Percentiles rank a stretch among this genome's conserved stretches.
phyloP scores from a whole-genome alignment of 2,888 invertebrate genomes.

The Slavum lentiscoides region DNA sequence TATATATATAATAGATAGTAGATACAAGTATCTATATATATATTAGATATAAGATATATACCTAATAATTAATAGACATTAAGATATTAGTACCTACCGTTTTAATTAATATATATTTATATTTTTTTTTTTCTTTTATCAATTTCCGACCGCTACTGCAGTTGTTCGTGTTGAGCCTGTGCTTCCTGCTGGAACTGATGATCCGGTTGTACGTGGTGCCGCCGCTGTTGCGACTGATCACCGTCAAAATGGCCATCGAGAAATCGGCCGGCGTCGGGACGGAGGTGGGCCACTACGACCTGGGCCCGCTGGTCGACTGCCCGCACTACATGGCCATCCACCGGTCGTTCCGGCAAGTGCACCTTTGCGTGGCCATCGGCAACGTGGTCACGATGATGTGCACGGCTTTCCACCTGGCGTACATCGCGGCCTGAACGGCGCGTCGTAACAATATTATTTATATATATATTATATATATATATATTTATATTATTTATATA shows the following conservation, averaged over 20 bases:
- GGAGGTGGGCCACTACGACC: slow-evolving; percentile 74
- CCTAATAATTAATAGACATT: too few relatives aligned
- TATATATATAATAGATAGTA: too few relatives aligned
- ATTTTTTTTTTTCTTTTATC: too few relatives aligned
- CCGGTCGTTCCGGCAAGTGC: slow-evolving; percentile 73
- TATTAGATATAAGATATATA: too few relatives aligned
- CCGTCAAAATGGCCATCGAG: slow-evolving; percentile 75
- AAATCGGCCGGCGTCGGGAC: slow-evolving; percentile 69
- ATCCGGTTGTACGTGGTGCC: slow-evolving; percentile 78
- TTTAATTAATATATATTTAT: too few relatives aligned
- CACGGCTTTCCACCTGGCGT: slow-evolving; percentile 70
- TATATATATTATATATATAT: too few relatives aligned
- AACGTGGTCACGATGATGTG: slow-evolving; percentile 74
- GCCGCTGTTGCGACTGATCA: slow-evolving; percentile 73
- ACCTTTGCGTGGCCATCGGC: slow-evolving; percentile 78
- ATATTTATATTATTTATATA: too few relatives aligned
- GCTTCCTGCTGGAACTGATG: slow-evolving; percentile 74
- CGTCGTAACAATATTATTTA: too few relatives aligned
- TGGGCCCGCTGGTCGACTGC: slow-evolving; percentile 74
- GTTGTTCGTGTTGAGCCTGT: slow-evolving; percentile 68
- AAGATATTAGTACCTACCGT: too few relatives aligned
- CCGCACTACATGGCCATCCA: slow-evolving; percentile 79
- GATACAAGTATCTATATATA: too few relatives aligned
- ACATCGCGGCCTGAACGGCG: slow-evolving; percentile 62
- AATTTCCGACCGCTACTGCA: slow-evolving; percentile 59